phyloP scores from a whole-genome alignment of 1,140 invertebrate species.

The Zaprionus ghesquierei region DNA sequence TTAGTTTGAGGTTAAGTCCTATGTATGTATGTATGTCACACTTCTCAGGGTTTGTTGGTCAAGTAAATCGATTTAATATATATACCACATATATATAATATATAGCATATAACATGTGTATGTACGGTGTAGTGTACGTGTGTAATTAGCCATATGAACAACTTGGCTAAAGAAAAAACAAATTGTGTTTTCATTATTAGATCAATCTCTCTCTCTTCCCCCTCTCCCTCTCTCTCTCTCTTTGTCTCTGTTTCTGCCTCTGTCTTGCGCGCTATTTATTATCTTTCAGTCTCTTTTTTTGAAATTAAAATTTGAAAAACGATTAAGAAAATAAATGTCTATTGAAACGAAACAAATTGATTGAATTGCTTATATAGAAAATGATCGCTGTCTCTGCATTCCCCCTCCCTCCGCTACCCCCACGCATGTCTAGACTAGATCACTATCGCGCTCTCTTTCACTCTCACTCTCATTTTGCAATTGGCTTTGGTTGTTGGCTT shows the following conservation, averaged over 20 bases:
- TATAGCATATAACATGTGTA: neutral
- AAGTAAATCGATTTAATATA: neutral
- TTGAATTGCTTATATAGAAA: constrained; percentile 8
- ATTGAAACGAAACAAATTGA: constrained; percentile 28
- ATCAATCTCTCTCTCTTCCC: neutral
- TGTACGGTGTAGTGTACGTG: neutral
- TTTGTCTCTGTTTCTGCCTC: neutral
- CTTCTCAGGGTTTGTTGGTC: constrained; percentile 13
- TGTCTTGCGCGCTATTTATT: neutral
- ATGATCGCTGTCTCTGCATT: neutral
- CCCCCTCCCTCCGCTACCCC: too few relatives aligned
- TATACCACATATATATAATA: neutral
- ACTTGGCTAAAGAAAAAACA: too few relatives aligned
- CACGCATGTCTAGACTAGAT: neutral
- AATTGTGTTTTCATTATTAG: too few relatives aligned
- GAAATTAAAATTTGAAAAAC: constrained; percentile 9
- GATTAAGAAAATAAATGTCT: constrained; percentile 30
- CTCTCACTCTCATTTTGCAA: neutral
- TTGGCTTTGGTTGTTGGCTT: neutral
- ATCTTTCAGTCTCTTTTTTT: neutral
- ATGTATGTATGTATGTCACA: constrained; percentile 4
- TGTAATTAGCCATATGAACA: neutral
- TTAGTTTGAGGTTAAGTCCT: constrained; percentile 10
- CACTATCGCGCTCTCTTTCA: neutral
- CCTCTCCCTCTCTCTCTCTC: neutral